Evolutionary conservation across 2,113 vertebrate genomes (phyloP), one percentile per base, ranked within the genome.

Genomic region (Crypturellus undulatus): DNA sequence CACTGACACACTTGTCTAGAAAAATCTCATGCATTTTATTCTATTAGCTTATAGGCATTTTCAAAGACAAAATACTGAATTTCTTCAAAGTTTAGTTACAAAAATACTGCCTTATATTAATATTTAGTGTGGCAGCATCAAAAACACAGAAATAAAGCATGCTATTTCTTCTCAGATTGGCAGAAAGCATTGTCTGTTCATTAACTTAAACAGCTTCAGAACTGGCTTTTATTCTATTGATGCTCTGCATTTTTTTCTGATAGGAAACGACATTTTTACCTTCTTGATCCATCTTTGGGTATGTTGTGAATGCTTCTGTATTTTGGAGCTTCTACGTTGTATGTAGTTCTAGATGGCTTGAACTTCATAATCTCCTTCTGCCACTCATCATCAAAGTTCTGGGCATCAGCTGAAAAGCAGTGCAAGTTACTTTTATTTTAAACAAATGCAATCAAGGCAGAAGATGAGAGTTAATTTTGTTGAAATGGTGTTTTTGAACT

Each of bases 311-410:
- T 94, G 3, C 82, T 94, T 45, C 92, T 84, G 80, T 95, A 88
- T 75, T 84, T 96, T 10, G 97, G 90, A 26, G 97, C 95, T 78
- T 98, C 96, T 78, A 98, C 73, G 28, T 77, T 65, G 71, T 52
- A 69, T 81, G 94, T 89, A 28, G 87, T 91, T 80, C 89, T 95
- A 26, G 92, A 93, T 2, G 98, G 94, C 51, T 91, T 97, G 96
- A 98, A 99, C 84, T 96, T 98, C 69, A 98, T 98, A 82, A 99
- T 71, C 95, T 99, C 97, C 26, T 95, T 97, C 95, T 99, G 98
- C 99, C 99, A 99, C 94, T 99, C 99, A 16, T 98, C 80, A 80
- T 99, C 98, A 93, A 99, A 99, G 38, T 97, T 96, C 77, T 97
- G 96, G 12, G 98, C 99, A 91, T 99, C 99, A 84, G 96, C 99